Base-by-base conservation (phyloP, 2,797 vertebrate species). In the Periparus ater region DNA sequence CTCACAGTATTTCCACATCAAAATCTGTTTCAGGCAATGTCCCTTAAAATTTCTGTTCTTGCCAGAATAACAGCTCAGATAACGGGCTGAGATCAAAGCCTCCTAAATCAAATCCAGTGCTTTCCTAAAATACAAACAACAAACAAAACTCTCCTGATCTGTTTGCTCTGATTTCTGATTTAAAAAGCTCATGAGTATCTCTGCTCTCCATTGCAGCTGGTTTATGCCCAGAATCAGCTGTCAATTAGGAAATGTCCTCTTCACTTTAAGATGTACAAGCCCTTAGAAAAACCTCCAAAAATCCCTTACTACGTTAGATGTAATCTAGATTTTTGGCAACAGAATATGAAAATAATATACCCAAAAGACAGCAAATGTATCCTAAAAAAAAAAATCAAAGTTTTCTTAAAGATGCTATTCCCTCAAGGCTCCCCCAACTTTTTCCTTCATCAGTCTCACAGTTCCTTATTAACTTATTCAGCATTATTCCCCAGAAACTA, bases 91-190 rank as follows among this genome's bases (percentile, higher is more conserved):
- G 40, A 76, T 67, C 78, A 96, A 92, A 91, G 48, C 20, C 32
- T 85, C 27, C 32, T 87, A 87, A 89, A 72, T 68, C 32, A 81
- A 93, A 84, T 12, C 44, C 44, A 87, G 10, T 40, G 36, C 27
- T 93, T 82, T 91, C 34, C 72, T 58, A 48, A 94, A 94, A 92
- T 83, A 51, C 30, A 79, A 87, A 68, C 44, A 88, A 55, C 42
- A 86, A 96, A 84, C 50, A 93, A 80, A 88, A 26, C 47, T 82
- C 13, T 89, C 42, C 34, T 85, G 54, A 82, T 95, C 55, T 79
- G 38, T 82, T 94, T 94, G 30, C 40, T 92, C 70, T 94, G 80
- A 84, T 89, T 95, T 94, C 44, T 84, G 57, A 66, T 86, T 88
- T 86, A 0, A 91, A 88, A 86, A 80, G 12, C 25, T 57, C 22